These are phyloP conservation scores for Coryphaenoides rupestris DNA, from an alignment of 2,113 vertebrate species.

Conservation along the genomic window DNA sequence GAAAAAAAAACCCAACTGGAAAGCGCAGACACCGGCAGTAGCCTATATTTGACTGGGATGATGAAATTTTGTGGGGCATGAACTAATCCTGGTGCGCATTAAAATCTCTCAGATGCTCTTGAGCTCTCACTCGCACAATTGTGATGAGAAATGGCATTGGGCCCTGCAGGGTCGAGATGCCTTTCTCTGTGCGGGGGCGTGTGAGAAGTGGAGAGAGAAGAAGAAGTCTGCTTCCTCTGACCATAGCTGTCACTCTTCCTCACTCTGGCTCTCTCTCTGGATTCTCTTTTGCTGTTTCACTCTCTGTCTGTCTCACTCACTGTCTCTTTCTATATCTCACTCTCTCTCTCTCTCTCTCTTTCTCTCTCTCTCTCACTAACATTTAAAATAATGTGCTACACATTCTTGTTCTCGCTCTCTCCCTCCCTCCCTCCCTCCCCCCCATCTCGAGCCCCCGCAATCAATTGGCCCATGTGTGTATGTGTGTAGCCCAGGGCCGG, in stretches of 20 bases:
- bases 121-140: conserved; percentile 5
- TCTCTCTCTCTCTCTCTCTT: too few relatives aligned
- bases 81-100: conserved; percentile 15
- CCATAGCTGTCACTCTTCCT: too few relatives aligned
- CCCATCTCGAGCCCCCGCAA: conserved; percentile 12
- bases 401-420: conserved; percentile 16
- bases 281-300: too few relatives aligned
- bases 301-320: too few relatives aligned
- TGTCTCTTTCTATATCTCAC: too few relatives aligned
- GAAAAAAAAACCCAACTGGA: background rate
- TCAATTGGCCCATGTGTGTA: conserved; percentile 50
- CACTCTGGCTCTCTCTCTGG: too few relatives aligned
- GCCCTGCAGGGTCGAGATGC: conserved; percentile 11
- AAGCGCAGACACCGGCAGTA: conserved; percentile 4
- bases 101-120: conserved; percentile 17
- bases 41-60: background rate
- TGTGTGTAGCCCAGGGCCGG: conserved; percentile 24
- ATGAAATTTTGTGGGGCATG: background rate
- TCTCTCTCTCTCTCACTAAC: conserved; percentile 39
- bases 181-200: conserved; percentile 5
- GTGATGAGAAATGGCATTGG: conserved; percentile 10
- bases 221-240: too few relatives aligned
- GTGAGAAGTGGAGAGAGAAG: too few relatives aligned
- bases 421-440: conserved; percentile 31
- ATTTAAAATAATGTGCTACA: too few relatives aligned